Base-by-base conservation (phyloP, 2,888 invertebrate species). In the Hylaea fasciaria region DNA sequence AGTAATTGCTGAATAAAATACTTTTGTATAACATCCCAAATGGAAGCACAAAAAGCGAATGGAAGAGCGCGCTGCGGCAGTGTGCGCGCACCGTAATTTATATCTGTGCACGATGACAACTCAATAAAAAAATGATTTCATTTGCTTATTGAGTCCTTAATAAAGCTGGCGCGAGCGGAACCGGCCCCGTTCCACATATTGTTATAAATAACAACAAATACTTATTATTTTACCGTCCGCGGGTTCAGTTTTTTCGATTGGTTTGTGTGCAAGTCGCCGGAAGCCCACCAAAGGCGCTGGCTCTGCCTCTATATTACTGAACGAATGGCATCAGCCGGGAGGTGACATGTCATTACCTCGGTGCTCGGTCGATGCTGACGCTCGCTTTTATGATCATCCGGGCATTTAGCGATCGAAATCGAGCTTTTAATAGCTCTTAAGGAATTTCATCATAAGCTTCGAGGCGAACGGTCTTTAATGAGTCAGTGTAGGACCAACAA, bases 51-150 rank as follows among this genome's bases (percentile, higher is more conserved):
- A 91, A 91, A 90, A 86, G 81, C 81, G 79, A 82, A 77, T 71
- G 78, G 72, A 71, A 75, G 74, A 76, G 67, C 76, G 70, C 35
- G 70, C 76, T 68, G 73, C 80, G 73, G 46, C 52, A 40, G 52
- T 52, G 80, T 80, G 86, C 82, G 84, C 80, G 79, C 80, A 56
- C 71, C 74, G 87, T 89, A 87, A 91, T 91, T 91, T 91, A 91
- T 91, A 89, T 89, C 86, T 78, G 85, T 78, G 81, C 82, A 82
- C 82, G 91, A 90, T 90, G 91, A 92, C 91, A 91, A 86, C 89
- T 91, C 87, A 91, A 91, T 91, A 92, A 92, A 91, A 90, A 92
- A 91, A 91, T 90, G 87, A 91, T 91, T 91, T 88, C 91, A 91
- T 91, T 92, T 92, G 91, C 89, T 92, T 92, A 92, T 91, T 91